Conservation (phyloP, 2,797 vertebrate species). For the Esox masquinongy region DNA sequence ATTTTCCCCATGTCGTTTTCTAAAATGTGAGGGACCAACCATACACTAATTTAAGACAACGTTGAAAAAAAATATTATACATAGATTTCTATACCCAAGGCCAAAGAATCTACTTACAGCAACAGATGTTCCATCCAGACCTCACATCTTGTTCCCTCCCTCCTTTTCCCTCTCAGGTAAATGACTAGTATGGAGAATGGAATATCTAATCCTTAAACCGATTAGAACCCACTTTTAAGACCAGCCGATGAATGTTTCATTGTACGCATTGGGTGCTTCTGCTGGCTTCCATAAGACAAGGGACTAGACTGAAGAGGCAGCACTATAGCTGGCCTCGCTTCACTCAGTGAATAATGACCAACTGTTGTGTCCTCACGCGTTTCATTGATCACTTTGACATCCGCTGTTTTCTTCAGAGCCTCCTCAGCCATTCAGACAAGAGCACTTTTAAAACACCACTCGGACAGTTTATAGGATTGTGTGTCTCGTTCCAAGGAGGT, state of each 20-base stretch:
- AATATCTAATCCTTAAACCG: constrained; percentile 40
- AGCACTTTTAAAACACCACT: constrained; percentile 16
- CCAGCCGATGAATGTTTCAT: constrained; percentile 50
- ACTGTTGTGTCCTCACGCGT: constrained; percentile 38
- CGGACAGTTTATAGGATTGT: constrained; percentile 28
- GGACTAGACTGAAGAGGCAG: constrained; percentile 39
- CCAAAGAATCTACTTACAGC: neutral
- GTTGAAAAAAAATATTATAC: too few species aligned
- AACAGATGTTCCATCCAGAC: too few species aligned
- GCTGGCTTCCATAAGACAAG: constrained; percentile 35
- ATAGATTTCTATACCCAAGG: too few species aligned
- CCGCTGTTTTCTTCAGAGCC: constrained; percentile 28
- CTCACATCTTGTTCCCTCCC: neutral
- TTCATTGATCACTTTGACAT: constrained; percentile 58
- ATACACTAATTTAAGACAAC: too few species aligned
- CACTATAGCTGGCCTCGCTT: constrained; percentile 35
- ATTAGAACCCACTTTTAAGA: constrained; percentile 15
- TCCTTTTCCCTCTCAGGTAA: constrained; percentile 23
- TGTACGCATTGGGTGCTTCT: constrained; percentile 27
- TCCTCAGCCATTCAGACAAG: neutral
- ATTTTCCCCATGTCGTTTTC: too few species aligned
- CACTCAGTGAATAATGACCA: constrained; percentile 49
- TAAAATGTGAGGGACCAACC: too few species aligned
- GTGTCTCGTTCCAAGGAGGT: constrained; percentile 16
- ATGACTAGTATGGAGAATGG: constrained; percentile 40